These are phyloP conservation scores for Hemibagrus wyckioides DNA, from an alignment of 2,113 vertebrate genomes.

Conservation along the genomic window DNA sequence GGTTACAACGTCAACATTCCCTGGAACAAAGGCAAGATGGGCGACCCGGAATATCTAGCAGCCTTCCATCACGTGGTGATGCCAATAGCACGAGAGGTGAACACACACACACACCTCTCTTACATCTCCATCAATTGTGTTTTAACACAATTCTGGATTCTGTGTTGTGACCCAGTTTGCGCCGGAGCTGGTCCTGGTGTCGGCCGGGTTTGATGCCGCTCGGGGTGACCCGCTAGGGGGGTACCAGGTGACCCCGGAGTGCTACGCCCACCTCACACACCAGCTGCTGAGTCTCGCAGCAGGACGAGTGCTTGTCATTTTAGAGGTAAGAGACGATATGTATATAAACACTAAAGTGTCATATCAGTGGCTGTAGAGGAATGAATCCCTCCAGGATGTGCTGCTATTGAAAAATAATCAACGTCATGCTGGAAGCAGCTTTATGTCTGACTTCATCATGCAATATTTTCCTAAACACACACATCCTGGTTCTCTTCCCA, in stretches of 20 bases:
- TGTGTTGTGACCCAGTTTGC: constrained; percentile 73
- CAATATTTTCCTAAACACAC: neutral
- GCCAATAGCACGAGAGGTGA: constrained; percentile 84
- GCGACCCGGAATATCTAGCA: constrained; percentile 82
- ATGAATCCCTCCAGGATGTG: neutral
- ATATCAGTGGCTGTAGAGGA: too few relatives aligned
- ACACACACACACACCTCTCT: neutral
- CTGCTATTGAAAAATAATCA: too few relatives aligned
- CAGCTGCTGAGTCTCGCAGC: constrained; percentile 81
- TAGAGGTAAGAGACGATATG: constrained; percentile 74
- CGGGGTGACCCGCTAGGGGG: constrained; percentile 84
- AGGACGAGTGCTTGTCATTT: constrained; percentile 77
- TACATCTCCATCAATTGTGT: neutral
- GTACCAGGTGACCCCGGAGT: constrained; percentile 83
- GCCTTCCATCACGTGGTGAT: constrained; percentile 83
- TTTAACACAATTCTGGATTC: neutral
- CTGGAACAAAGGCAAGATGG: constrained; percentile 81
- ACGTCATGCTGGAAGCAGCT: too few relatives aligned
- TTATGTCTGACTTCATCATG: neutral
- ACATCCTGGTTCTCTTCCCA: too few relatives aligned
- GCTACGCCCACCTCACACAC: constrained; percentile 88
- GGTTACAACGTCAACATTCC: constrained; percentile 88
- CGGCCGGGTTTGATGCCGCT: constrained; percentile 88
- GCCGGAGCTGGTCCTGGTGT: constrained; percentile 85
- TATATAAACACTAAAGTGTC: neutral